These are phyloP conservation scores for Calliphora vomitoria DNA, from an alignment of 2,888 invertebrate genomes.

Conservation along the genomic window DNA sequence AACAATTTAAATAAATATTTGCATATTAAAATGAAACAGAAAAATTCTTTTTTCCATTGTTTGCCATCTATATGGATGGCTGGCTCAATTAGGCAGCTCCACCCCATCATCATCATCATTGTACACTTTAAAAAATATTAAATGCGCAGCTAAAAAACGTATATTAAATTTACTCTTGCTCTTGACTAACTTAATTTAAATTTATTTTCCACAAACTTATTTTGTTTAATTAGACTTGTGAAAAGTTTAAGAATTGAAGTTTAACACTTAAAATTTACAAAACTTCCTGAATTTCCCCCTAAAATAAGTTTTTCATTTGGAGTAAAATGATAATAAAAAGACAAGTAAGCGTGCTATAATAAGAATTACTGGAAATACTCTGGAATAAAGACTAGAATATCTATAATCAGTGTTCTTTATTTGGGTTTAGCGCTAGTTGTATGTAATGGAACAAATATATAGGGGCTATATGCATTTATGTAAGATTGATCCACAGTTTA, in stretches of 20 bases:
- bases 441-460: no score
- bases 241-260: background rate
- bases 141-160: slow-evolving; percentile 37
- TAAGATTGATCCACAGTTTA: no score
- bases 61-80: background rate
- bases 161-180: slow-evolving; percentile 30
- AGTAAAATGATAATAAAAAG: background rate
- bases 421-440: no score
- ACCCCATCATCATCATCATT: slow-evolving; percentile 14
- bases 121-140: background rate
- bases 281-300: background rate
- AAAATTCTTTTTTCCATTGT: slow-evolving; percentile 26
- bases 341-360: no score
- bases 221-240: background rate
- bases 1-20: slow-evolving; percentile 37
- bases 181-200: slow-evolving; percentile 12
- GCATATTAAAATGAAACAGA: slow-evolving; percentile 37
- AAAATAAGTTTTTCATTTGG: background rate
- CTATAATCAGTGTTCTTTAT: no score
- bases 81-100: slow-evolving; percentile 46
- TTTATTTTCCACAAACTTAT: slow-evolving; percentile 6
- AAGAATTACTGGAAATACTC: no score
- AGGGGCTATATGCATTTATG: no score
- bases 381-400: no score
- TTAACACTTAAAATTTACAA: background rate